A percentile compares a stretch with the other conserved stretches of the same genome.
Conservation (phyloP, 2,888 invertebrate species). For the Euzetes globulus region DNA sequence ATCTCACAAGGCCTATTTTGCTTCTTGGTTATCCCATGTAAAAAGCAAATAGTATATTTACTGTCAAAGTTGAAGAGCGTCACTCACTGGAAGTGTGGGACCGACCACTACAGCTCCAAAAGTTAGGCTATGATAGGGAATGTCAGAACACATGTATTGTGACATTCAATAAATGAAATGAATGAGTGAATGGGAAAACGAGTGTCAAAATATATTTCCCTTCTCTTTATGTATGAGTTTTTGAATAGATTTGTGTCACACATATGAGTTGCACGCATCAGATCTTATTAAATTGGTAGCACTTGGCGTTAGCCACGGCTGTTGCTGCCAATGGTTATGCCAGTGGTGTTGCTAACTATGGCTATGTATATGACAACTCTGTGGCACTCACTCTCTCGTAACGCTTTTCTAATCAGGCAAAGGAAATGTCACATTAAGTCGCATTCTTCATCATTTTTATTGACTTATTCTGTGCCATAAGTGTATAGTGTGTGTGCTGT, state of each 20-base stretch:
- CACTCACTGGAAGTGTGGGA: not conserved
- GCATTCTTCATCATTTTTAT: conserved; percentile 26
- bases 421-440: conserved; percentile 26
- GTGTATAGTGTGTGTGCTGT: not conserved
- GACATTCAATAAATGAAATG: not conserved
- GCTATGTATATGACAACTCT: not conserved
- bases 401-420: conserved; percentile 25
- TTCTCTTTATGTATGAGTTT: not conserved
- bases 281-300: conserved; percentile 9
- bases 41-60: not conserved
- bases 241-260: conserved; percentile 15
- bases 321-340: too few species aligned
- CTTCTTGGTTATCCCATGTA: not conserved
- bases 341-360: not conserved
- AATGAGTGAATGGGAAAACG: not conserved
- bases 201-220: not conserved
- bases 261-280: not conserved
- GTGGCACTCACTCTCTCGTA: not conserved
- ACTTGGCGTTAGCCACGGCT: not conserved
- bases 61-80: not conserved
- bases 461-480: not conserved
- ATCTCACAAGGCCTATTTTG: too few species aligned
- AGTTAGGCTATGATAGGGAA: not conserved
- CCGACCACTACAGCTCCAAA: not conserved
- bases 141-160: not conserved